Evolutionary conservation across 2,888 invertebrate genomes (phyloP), one percentile per base, ranked within the genome.

Genomic region (Mesopsocus fuscifrons): DNA sequence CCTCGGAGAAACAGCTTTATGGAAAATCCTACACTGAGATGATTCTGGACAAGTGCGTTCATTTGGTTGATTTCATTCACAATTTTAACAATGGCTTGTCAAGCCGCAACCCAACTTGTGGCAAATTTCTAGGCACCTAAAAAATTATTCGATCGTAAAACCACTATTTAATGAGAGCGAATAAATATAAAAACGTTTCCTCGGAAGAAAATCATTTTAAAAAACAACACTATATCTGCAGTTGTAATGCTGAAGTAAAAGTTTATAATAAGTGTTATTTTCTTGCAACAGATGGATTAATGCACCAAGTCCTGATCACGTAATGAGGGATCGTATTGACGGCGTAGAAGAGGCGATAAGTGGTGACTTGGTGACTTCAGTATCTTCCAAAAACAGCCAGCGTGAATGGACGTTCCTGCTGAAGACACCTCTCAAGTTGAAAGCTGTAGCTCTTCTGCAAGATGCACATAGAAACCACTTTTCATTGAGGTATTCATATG

Each of bases 391-490:
- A 57, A 65, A 67, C 43, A 70, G 70, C 45, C 64, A 64, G 48
- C 66, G 71, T 13, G 67, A 69, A 47, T 76, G 75, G 75, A 62
- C 64, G 5, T 73, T 76, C 53, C 59, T 61, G n/a, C 47, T 76
- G 38, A 64, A 63, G 48, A 65, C 70, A 1, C 58, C 64, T 52
- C 59, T 64, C 44, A 61, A 64, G 8, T 57, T 79, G 18, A 66
- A 67, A 51, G 72, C 73, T 1, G 70, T 77, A 13, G 74, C 75
- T 2, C 58, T 79, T 8, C 57, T 80, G n/a, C 74, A 77, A 53
- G 78, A 78, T 55, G 71, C 73, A 1, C 71, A 75, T 56, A 63
- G 77, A 41, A 71, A 69, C 52, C 76, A 78, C 55, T 79, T 77
- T 56, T 62, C 66, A 42, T 61, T 79, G 31, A 66, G 69, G 48